Base-by-base conservation (phyloP, 2,888 invertebrate species). In the Monoplex corrugatus region DNA sequence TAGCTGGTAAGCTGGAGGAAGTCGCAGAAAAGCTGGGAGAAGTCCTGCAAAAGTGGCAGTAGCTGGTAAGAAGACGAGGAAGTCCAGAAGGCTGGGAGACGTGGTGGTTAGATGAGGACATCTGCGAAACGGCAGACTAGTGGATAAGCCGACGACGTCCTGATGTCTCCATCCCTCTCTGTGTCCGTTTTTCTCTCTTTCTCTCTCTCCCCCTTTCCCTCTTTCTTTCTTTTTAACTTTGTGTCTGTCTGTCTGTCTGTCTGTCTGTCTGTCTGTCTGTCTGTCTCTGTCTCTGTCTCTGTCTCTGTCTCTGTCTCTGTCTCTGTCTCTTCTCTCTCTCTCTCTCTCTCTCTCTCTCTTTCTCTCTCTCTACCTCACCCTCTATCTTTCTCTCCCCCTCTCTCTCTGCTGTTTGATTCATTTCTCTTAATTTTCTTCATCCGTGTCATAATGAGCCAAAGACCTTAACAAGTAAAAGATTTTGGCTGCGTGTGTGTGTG, bases 331-430 rank as follows among this genome's bases (percentile, higher is more conserved):
- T 5, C 1, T 5, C 19, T 19, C 3, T 28, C 28, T 32, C 72
- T 72, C 35, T 32, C 35, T 32, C 72, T 75, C 72, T 75, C 10
- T 72, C 72, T 72, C 72, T 72, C 10, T 72, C 72, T 72, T 35
- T 72, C 10, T 72, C 72, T 72, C 72, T 72, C 72, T n/a, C n/a
- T n/a, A n/a, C n/a, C n/a, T n/a, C 72, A 35, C 72, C 35, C 72
- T 75, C 72, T 75, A 32, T 75, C 72, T 75, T 35, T 75, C 72
- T 75, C 72, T 75, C 72, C 35, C 72, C 35, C 72, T 75, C 72
- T 50, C 50, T 50, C 50, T 8, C 50, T 8, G 1, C 8, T 23
- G 28, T 68, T n/a, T 1, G 28, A n/a, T 6, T 68, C 13, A 28
- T 35, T 16, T 50, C 50, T 50, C 50, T 68, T 28, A 23, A 10